These are phyloP conservation scores for Oreochromis niloticus DNA, from an alignment of 2,113 vertebrate genomes.

Conservation along the genomic window DNA sequence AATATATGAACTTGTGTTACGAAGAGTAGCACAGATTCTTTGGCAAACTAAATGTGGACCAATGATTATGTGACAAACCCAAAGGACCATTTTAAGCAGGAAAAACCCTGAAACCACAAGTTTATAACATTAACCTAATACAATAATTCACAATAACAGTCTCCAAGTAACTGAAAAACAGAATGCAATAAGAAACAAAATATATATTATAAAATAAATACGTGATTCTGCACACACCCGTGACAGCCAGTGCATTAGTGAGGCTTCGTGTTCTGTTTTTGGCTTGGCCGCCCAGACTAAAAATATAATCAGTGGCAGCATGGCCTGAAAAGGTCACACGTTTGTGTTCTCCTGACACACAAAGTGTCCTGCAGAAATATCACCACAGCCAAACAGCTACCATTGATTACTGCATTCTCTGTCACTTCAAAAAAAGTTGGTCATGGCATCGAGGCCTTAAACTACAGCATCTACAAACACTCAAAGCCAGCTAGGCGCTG, in stretches of 20 bases:
- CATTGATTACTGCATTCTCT: not conserved
- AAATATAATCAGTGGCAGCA: not conserved
- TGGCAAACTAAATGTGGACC: not conserved
- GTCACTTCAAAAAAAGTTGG: not conserved
- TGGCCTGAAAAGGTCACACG: not conserved
- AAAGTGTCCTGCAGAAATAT: not conserved
- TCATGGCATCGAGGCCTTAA: not conserved
- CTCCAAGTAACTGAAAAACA: not conserved
- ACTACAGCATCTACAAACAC: not conserved
- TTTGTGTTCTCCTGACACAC: not conserved
- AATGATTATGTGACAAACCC: not conserved
- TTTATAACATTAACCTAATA: not conserved
- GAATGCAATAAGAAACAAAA: not conserved
- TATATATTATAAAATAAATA: not conserved
- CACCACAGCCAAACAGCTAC: not conserved
- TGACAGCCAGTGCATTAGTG: not conserved
- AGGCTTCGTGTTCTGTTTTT: not conserved
- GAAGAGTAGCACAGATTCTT: not conserved
- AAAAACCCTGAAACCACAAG: not conserved
- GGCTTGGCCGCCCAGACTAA: not conserved
- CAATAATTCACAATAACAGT: not conserved
- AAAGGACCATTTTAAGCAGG: not conserved
- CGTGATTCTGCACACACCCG: not conserved
- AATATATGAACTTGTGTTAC: not conserved
- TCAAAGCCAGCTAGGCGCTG: conserved; percentile 2